Conservation (phyloP, 2,888 invertebrate species). For the Lordiphosa andalusiaca region DNA sequence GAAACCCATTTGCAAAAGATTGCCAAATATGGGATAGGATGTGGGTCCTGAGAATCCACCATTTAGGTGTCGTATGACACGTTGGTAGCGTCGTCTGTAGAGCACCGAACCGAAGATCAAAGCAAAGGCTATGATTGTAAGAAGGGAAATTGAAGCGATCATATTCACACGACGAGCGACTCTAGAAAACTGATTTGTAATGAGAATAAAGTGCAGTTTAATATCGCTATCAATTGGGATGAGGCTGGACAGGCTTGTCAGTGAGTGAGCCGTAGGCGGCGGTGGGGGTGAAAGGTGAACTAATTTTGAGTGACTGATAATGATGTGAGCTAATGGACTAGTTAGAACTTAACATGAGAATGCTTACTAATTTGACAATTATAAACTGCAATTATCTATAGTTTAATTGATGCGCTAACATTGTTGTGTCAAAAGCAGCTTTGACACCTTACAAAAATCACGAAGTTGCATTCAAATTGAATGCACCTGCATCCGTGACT, state of each 20-base stretch:
- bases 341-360: no score
- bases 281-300: not conserved
- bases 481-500: no score
- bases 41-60: slow-evolving; percentile 41
- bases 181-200: slow-evolving; percentile 24
- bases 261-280: not conserved
- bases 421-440: no score
- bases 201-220: slow-evolving; percentile 4
- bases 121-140: slow-evolving; percentile 8
- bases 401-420: no score
- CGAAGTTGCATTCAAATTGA: no score
- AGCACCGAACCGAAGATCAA: slow-evolving; percentile 14
- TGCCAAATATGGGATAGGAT: slow-evolving; percentile 45
- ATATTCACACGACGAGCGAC: slow-evolving; percentile 25
- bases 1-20: slow-evolving; percentile 43
- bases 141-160: slow-evolving; percentile 3
- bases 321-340: no score
- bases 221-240: slow-evolving; percentile 1
- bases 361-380: no score
- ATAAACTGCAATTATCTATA: no score
- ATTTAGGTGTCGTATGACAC: slow-evolving; percentile 24
- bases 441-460: no score
- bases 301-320: not conserved
- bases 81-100: slow-evolving; percentile 21
- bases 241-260: not conserved